phyloP scores from a whole-genome alignment of 2,113 vertebrate species.

The Geococcyx californianus region DNA sequence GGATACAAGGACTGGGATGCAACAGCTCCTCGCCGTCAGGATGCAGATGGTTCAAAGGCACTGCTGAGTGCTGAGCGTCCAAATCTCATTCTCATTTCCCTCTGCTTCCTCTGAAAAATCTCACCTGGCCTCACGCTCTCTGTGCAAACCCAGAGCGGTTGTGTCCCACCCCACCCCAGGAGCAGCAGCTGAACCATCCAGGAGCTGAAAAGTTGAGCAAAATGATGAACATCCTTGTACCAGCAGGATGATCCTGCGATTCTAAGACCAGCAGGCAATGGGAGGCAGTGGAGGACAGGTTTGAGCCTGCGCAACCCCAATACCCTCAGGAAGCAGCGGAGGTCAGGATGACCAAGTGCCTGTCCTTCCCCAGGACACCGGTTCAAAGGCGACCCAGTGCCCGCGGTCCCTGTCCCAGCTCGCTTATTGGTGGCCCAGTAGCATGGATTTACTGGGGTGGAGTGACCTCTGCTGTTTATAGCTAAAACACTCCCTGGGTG shows the following conservation, averaged over 20 bases:
- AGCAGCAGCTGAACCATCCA: fast-evolving
- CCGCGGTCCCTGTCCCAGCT: too few relatives aligned
- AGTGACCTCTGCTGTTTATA: neutral
- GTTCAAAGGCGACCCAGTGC: too few relatives aligned
- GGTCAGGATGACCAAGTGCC: too few relatives aligned
- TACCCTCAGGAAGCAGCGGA: too few relatives aligned
- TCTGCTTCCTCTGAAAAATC: neutral
- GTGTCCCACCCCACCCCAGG: too few relatives aligned
- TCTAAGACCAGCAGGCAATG: too few relatives aligned
- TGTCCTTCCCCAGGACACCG: too few relatives aligned
- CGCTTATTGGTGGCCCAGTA: neutral
- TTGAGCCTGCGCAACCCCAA: too few relatives aligned
- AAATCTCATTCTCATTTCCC: too few relatives aligned
- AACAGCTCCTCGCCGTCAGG: neutral
- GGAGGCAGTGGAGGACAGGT: too few relatives aligned
- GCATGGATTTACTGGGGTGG: neutral
- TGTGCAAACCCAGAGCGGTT: neutral
- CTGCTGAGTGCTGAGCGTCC: neutral
- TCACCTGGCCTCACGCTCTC: neutral
- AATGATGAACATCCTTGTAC: neutral
- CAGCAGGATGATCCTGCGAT: too few relatives aligned
- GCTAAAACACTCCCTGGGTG: neutral
- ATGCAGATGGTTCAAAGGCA: neutral
- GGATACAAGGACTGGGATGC: neutral
- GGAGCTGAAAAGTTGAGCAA: neutral